Conservation (phyloP, 2,888 invertebrate genomes). For the Aphodius sticticus region DNA sequence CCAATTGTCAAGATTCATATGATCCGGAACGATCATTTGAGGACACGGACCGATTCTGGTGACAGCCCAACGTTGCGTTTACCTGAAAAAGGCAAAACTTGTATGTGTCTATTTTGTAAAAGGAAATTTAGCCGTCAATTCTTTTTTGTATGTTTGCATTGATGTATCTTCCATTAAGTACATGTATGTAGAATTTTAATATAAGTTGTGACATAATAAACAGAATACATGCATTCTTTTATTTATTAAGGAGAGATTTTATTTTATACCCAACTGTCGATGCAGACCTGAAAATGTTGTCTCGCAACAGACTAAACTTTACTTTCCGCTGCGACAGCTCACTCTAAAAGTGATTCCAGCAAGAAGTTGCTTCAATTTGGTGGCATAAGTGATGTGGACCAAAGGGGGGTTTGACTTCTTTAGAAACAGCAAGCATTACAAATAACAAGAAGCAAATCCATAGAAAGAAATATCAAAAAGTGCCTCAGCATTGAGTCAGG, state of each 20-base stretch:
- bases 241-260: constrained; percentile 4
- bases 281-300: neutral
- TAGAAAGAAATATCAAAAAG: no score
- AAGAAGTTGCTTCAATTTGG: neutral
- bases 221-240: constrained; percentile 4
- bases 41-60: neutral
- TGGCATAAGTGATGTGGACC: no score
- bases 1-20: neutral
- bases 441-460: no score
- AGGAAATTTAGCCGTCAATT: neutral
- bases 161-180: constrained; percentile 4
- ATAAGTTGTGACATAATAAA: constrained; percentile 4
- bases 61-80: neutral
- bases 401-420: no score
- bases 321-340: neutral
- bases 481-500: no score
- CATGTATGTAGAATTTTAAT: constrained; percentile 4
- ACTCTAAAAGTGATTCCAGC: neutral
- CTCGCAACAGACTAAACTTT: no score
- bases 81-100: neutral
- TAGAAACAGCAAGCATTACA: no score
- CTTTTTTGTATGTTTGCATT: neutral
- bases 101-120: neutral
- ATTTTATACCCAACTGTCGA: neutral
- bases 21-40: neutral